Conservation (phyloP, 2,797 vertebrate species). For the Fringilla coelebs region DNA sequence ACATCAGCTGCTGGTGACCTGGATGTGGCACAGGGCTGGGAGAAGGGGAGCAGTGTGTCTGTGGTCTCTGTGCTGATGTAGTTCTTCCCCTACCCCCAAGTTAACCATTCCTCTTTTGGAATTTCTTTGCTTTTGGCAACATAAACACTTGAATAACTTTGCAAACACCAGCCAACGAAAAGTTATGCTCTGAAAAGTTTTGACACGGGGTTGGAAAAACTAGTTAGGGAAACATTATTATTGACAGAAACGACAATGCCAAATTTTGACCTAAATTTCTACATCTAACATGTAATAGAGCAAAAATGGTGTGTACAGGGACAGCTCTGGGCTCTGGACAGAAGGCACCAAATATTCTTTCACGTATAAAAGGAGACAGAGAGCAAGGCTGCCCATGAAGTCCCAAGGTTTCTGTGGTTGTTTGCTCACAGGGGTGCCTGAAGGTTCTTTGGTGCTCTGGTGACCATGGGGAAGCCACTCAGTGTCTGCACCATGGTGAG, state of each 20-base stretch:
- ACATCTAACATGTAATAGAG: background rate
- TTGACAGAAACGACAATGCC: background rate
- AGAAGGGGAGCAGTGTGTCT: background rate
- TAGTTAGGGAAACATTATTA: background rate
- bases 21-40: rapidly evolving
- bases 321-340: background rate
- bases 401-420: background rate
- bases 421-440: background rate
- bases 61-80: too few relatives aligned
- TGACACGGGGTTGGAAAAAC: background rate
- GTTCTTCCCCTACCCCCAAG: background rate
- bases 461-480: background rate
- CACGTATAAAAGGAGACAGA: background rate
- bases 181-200: background rate
- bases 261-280: background rate
- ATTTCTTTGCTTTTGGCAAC: background rate
- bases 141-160: background rate
- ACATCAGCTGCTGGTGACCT: background rate
- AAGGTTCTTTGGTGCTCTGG: background rate
- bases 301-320: background rate
- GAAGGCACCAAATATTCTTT: background rate
- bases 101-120: background rate
- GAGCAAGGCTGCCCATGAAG: background rate
- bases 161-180: background rate
- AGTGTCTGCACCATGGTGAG: background rate